Percentiles rank a stretch among this genome's conserved stretches.
Conservation (phyloP, 2,888 invertebrate species). For the Andrena flavipes region DNA sequence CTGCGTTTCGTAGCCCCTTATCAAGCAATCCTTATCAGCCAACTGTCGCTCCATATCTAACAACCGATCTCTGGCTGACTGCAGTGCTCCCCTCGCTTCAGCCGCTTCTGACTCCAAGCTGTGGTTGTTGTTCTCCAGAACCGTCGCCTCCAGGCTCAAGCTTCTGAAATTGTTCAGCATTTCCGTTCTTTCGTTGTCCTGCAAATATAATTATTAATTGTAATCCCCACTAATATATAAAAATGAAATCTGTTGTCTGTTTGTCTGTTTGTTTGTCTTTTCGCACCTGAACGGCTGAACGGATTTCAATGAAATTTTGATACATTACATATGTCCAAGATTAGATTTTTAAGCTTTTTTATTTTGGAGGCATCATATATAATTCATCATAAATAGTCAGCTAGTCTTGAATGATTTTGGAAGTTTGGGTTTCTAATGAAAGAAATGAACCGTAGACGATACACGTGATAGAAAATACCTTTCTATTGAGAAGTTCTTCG, state of each 20-base stretch:
- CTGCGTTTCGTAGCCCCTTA: slow-evolving; percentile 87
- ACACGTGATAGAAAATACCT: slow-evolving; percentile 83
- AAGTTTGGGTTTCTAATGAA: no score
- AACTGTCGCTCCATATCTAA: slow-evolving; percentile 89
- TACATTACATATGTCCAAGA: no score
- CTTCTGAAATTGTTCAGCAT: slow-evolving; percentile 93
- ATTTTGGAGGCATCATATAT: no score
- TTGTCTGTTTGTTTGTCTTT: no score
- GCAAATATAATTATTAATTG: slow-evolving; percentile 47
- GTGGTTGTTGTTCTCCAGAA: slow-evolving; percentile 92
- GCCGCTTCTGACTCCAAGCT: slow-evolving; percentile 91
- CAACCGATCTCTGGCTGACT: slow-evolving; percentile 87
- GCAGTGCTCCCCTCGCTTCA: slow-evolving; percentile 88
- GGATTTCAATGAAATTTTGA: no score
- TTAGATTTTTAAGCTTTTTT: no score
- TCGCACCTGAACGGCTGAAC: no score
- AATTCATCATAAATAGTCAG: no score
- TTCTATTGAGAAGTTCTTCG: slow-evolving; percentile 90
- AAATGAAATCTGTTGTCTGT: no score
- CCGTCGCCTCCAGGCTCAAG: slow-evolving; percentile 91
- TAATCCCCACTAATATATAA: no score
- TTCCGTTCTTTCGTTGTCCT: slow-evolving; percentile 92
- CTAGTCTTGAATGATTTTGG: no score
- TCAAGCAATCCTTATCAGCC: slow-evolving; percentile 86
- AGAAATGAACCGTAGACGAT: no score